Evolutionary conservation across 2,797 vertebrate genomes (phyloP).

Genomic region (Anableps anableps): DNA sequence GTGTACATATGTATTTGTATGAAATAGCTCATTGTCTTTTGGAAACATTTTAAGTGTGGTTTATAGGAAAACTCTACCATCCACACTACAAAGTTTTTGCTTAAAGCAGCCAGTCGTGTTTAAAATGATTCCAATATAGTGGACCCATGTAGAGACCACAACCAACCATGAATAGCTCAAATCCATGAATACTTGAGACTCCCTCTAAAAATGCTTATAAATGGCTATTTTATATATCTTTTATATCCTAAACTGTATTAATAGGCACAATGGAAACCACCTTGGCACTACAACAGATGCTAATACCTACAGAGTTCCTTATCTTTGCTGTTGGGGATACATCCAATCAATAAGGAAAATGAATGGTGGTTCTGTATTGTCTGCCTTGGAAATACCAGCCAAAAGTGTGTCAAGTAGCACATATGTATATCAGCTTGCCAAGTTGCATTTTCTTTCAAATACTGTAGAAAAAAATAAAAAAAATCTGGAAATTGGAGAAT

Average conservation of each 20-base stretch:
- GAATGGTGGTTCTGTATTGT: not conserved
- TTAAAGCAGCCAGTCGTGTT: slow-evolving; percentile 10
- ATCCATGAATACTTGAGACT: not conserved
- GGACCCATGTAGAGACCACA: not conserved
- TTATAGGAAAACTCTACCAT: slow-evolving; percentile 11
- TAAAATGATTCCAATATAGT: slow-evolving; percentile 16
- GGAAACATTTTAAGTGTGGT: not conserved
- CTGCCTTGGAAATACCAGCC: not conserved
- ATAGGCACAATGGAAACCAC: not conserved
- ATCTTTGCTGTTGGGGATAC: not conserved
- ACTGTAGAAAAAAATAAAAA: not conserved
- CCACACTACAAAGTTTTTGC: slow-evolving; percentile 13
- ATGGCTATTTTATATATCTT: not conserved
- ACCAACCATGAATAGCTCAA: not conserved
- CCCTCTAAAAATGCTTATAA: not conserved
- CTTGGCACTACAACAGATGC: not conserved
- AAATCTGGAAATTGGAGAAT: not conserved
- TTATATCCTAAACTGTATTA: not conserved
- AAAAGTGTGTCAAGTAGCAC: not conserved
- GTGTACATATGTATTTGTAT: not conserved
- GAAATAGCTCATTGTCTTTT: not conserved
- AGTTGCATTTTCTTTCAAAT: not conserved
- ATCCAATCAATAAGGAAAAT: not conserved
- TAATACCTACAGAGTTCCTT: not conserved
- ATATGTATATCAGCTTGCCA: not conserved